Conservation (phyloP, 2,888 invertebrate genomes). For the Ptychoptera albimana region DNA sequence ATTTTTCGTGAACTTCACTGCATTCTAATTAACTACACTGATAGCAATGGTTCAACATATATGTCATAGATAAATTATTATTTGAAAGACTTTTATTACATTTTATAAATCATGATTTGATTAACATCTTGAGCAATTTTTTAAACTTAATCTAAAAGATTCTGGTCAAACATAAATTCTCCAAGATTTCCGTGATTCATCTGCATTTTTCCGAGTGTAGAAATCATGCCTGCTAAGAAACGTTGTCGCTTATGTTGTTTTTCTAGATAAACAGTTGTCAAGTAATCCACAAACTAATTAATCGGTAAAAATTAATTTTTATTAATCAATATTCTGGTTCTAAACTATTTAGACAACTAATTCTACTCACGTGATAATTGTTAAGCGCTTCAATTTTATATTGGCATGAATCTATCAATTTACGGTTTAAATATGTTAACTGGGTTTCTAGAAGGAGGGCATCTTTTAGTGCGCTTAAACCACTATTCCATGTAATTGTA, state of each 20-base stretch:
- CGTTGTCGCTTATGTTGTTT: slow-evolving; percentile 81
- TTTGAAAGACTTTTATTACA: no score
- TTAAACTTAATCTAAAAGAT: no score
- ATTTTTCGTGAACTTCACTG: no score
- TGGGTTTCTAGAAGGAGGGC: slow-evolving; percentile 61
- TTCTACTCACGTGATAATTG: slow-evolving; percentile 62
- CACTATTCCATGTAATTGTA: slow-evolving; percentile 39
- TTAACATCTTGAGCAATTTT: no score
- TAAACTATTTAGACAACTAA: neutral
- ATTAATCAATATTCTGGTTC: no score
- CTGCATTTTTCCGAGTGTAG: slow-evolving; percentile 61
- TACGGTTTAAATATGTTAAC: slow-evolving; percentile 60
- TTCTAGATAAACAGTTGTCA: slow-evolving; percentile 58
- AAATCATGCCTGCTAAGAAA: slow-evolving; percentile 64
- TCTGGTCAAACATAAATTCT: no score
- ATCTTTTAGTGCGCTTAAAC: slow-evolving; percentile 51
- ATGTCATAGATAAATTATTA: no score
- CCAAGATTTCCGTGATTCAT: slow-evolving; percentile 50
- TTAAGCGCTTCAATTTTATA: slow-evolving; percentile 38
- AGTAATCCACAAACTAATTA: slow-evolving; percentile 52
- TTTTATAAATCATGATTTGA: no score
- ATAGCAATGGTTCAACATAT: no score
- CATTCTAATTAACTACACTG: no score
- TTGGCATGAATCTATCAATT: slow-evolving; percentile 54
- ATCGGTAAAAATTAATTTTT: neutral